Evolutionary conservation across 2,888 invertebrate genomes (phyloP).

Genomic region (Cheilosia vulpina): DNA sequence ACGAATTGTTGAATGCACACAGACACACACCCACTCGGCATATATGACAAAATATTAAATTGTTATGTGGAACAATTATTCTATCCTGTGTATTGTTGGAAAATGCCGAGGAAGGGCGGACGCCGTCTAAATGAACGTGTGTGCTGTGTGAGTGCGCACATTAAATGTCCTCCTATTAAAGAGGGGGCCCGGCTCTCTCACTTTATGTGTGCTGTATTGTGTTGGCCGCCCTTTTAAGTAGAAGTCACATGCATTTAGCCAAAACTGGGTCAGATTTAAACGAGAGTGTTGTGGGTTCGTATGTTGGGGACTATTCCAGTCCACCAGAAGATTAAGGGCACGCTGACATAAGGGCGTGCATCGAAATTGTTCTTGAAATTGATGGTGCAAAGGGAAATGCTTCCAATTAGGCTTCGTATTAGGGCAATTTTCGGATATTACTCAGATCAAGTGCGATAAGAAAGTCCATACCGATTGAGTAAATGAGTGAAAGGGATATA

Average conservation of each 20-base stretch:
- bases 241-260: constrained; percentile 48
- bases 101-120: constrained; percentile 31
- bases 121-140: constrained; percentile 31
- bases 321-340: constrained; percentile 28
- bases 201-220: constrained; percentile 29
- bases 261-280: constrained; percentile 63
- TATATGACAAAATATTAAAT: constrained; percentile 58
- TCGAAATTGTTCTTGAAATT: constrained; percentile 15
- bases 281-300: constrained; percentile 27
- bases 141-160: constrained; percentile 19
- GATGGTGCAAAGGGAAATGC: not conserved
- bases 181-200: constrained; percentile 14
- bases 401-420: constrained; percentile 12
- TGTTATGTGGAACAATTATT: constrained; percentile 71
- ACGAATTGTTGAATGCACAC: constrained; percentile 38
- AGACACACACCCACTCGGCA: not conserved
- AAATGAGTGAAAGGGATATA: too few relatives aligned
- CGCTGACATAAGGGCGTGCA: constrained; percentile 13
- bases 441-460: too few relatives aligned
- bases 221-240: constrained; percentile 30
- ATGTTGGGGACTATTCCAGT: constrained; percentile 15
- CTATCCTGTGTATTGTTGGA: constrained; percentile 28
- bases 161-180: constrained; percentile 60
- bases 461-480: too few relatives aligned
- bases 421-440: not conserved